These are phyloP conservation scores for Crossaster papposus DNA, from an alignment of 53 echinoderm and acorn worm genomes.

Conservation along the genomic window DNA sequence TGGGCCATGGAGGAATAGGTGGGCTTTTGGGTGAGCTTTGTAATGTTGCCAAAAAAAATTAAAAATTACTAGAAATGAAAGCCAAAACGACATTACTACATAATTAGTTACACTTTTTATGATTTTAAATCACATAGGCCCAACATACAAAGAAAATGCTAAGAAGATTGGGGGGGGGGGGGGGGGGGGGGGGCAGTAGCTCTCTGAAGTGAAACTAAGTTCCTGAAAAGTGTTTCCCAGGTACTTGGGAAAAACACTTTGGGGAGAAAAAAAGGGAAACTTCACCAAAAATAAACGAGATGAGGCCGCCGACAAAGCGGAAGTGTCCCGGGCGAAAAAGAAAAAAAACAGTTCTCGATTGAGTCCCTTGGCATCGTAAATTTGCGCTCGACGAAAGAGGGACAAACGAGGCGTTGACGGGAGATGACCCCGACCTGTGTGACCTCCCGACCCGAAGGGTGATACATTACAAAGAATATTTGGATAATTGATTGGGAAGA, in stretches of 20 bases:
- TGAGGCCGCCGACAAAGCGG: background rate
- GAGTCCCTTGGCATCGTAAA: conserved; percentile 4
- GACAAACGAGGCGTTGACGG: conserved; percentile 52
- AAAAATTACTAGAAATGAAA: too few relatives aligned
- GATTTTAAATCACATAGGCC: too few relatives aligned
- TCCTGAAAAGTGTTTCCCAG: too few relatives aligned
- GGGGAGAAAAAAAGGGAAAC: conserved; percentile 4
- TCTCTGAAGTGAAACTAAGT: too few relatives aligned
- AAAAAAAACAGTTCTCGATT: conserved; percentile 4
- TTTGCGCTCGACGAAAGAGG: conserved; percentile 13
- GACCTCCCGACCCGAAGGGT: conserved; percentile 25
- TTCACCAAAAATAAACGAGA: background rate
- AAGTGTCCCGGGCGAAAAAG: background rate
- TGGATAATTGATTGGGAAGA: background rate
- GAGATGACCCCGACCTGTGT: conserved; percentile 42
- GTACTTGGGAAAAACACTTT: background rate
- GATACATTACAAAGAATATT: background rate
- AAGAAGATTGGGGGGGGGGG: too few relatives aligned
- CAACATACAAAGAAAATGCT: too few relatives aligned
- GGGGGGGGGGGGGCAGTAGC: too few relatives aligned
- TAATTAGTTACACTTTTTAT: too few relatives aligned
- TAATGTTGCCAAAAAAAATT: too few relatives aligned
- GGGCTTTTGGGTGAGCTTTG: too few relatives aligned
- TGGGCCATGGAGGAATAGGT: background rate
- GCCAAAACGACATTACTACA: too few relatives aligned